Base-by-base conservation (phyloP, 1,140 invertebrate genomes). In the Rhyzopertha dominica region DNA sequence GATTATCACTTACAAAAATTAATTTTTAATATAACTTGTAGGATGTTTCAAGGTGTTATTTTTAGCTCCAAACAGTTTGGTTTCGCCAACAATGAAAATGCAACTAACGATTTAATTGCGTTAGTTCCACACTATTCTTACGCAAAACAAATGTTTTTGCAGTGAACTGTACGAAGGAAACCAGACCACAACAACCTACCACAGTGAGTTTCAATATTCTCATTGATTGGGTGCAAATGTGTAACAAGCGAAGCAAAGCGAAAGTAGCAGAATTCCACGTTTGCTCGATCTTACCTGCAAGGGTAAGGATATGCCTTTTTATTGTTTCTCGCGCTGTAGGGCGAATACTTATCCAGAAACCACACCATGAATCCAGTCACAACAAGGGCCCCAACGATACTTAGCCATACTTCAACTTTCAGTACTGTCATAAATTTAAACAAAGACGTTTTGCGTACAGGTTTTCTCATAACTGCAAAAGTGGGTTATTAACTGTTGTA, bases 391-490 rank as follows among this genome's bases (percentile, higher is more conserved):
- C 79, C 88, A 12, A 91, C 77, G 43, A 92, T 91, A 58, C 87
- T 90, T 7, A 92, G 64, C 89, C 90, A 93, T 5, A 94, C 90
- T 68, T 94, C 89, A 0, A 83, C 64, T 19, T 82, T 79, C 1
- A 94, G 69, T 0, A 94, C 90, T 0, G 87, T 91, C 89, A 93
- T 92, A 68, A 93, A 94, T 69, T 92, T 92, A 66, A 94, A 94
- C 0, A 92, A 69, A 0, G 87, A 90, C 2, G 87, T 88, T 61
- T 86, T 82, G 0, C 81, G 72, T 1, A 88, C 79, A 1, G 87
- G 86, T 64, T 90, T 90, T 8, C 88, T 74, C 59, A 92, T 90
- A 1, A 87, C 89, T 90, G 62, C 5, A 65, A 67, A 43, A 17
- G 49, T n/a, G n/a, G n/a, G n/a, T n/a, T n/a, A n/a, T n/a, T n/a